phyloP scores from a whole-genome alignment of 1,140 invertebrate genomes.

The Caenorhabditis latens region DNA sequence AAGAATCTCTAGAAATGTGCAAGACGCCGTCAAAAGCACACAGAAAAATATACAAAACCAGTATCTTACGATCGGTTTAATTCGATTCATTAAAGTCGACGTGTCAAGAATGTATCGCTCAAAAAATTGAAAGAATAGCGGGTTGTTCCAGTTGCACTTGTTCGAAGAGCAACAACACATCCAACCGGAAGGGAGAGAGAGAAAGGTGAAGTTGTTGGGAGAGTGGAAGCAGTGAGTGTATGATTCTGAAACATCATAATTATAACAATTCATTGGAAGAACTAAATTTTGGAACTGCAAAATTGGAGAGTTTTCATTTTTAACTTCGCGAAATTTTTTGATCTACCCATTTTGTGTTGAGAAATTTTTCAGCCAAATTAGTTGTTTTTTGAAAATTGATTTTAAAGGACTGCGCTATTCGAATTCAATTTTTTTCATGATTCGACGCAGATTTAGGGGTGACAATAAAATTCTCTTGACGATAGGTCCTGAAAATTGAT shows the following conservation, averaged over 20 bases:
- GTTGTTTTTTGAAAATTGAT: too few species aligned
- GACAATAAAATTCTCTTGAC: too few species aligned
- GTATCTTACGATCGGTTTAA: neutral
- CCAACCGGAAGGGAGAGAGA: neutral
- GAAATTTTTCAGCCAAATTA: too few species aligned
- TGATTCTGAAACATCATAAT: conserved; percentile 9
- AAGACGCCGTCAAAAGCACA: neutral
- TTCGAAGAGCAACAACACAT: neutral
- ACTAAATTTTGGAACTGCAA: neutral
- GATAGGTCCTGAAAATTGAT: too few species aligned
- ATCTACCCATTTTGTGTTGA: too few species aligned
- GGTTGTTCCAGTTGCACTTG: conserved; percentile 13
- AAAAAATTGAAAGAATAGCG: neutral
- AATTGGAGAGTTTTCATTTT: neutral
- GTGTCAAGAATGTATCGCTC: neutral
- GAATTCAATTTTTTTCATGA: too few species aligned
- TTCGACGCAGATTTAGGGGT: too few species aligned
- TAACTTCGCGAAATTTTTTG: too few species aligned
- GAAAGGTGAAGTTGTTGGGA: neutral
- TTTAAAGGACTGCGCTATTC: too few species aligned
- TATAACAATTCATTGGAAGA: neutral
- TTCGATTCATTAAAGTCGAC: neutral
- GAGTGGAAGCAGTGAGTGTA: conserved; percentile 30
- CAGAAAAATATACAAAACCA: conserved; percentile 8
- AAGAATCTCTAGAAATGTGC: neutral